Base-by-base conservation (phyloP, 2,888 invertebrate genomes). In the Troglohyphantes excavatus region DNA sequence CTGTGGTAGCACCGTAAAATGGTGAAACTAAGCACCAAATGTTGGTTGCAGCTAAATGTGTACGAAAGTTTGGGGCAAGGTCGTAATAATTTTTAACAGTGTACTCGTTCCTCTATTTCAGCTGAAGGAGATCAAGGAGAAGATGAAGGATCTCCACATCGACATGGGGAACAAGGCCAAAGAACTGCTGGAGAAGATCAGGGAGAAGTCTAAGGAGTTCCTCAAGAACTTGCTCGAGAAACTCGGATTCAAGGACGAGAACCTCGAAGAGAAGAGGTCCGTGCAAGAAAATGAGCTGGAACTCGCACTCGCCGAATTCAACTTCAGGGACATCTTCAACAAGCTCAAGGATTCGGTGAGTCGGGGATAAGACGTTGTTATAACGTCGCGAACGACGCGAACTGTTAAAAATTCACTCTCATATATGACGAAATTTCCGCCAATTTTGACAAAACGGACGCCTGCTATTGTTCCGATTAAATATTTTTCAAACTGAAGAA, bases 251-350 rank as follows among this genome's bases (percentile, higher is more conserved):
- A 53, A 53, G 13, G 53, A 53, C 53, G 7, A 75, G n/a, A 33
- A 53, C 53, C 9, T 13, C 53, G 53, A 53, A 9, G 7, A 75
- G 13, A 68, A 68, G 68, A 29, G 82, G 23, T 72, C 82, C 23
- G 17, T 65, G 17, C 29, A 39, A 2, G 79, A 68, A 11, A 59
- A 75, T 11, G 61, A 76, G 29, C 29, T 61, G 21, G 78, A 78
- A 19, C 2, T 43, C 9, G 78, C 63, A 13, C 39, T 78, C 0
- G 39, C 67, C 0, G 79, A 67, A 13, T 81, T 81, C 68, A 81
- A 81, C 67, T 17, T 90, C 39, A 73, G 61, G 61, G 86, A 86
- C 1, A 63, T 86, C 26, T 90, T 85, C 72, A 63, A 86, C 23
- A 81, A 65, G 29, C 59, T 90, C 21, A 90, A 82, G 75, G 26